A percentile compares a stretch with the other conserved stretches of the same genome.
These are phyloP conservation scores for Zaprionus vittiger DNA, from an alignment of 1,140 invertebrate genomes.

Conservation along the genomic window DNA sequence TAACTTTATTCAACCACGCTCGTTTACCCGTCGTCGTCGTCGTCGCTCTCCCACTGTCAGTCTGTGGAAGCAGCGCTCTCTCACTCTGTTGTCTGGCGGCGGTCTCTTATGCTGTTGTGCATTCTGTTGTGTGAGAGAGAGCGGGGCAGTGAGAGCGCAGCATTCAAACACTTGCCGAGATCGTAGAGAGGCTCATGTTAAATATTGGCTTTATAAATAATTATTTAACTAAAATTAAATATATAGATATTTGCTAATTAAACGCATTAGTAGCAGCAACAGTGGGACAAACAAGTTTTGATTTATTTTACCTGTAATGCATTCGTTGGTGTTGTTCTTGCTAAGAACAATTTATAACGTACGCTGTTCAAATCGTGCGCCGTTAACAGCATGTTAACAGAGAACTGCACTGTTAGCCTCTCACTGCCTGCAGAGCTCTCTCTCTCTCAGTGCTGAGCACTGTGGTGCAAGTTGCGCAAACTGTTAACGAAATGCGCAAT, in stretches of 20 bases:
- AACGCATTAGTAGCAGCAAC: not conserved
- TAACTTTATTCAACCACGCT: conserved; percentile 32
- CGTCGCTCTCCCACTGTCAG: not conserved
- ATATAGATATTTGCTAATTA: conserved; percentile 9
- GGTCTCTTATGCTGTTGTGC: conserved; percentile 1
- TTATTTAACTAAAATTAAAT: conserved; percentile 7
- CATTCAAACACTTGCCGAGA: conserved; percentile 22
- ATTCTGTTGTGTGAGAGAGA: not conserved
- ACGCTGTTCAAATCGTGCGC: conserved; percentile 6
- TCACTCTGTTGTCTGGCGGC: not conserved
- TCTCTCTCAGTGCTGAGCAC: conserved; percentile 12
- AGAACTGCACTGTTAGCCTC: conserved; percentile 39
- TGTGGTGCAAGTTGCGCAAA: conserved; percentile 12
- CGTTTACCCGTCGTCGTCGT: conserved; percentile 2
- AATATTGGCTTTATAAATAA: conserved; percentile 21
- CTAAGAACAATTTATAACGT: conserved; percentile 21
- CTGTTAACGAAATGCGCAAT: not conserved
- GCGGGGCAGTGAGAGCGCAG: not conserved
- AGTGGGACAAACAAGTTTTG: not conserved
- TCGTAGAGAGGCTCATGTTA: conserved; percentile 10
- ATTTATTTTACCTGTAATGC: not conserved
- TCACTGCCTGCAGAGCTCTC: not conserved
- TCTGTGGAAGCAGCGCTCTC: not conserved
- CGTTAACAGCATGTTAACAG: conserved; percentile 14
- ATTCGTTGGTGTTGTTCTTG: conserved; percentile 1